phyloP scores from a whole-genome alignment of 64 coral and sea anemone genomes.

The Trachythela sp. region DNA sequence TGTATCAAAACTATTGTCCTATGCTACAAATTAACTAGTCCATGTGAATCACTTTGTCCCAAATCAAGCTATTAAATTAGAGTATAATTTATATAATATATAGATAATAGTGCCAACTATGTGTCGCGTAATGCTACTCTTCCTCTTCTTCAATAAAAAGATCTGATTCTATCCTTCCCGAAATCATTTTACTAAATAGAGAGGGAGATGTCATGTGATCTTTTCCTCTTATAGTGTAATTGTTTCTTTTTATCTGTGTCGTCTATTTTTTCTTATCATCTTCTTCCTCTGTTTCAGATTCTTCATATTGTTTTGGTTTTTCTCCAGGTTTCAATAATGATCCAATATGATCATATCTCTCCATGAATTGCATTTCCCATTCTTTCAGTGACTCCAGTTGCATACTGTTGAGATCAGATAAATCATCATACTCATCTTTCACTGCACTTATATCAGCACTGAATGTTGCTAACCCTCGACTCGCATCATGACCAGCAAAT shows the following conservation, averaged over 20 bases:
- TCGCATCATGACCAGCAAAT: conserved; percentile 98
- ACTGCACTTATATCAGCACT: conserved; percentile 70
- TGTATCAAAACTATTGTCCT: no score
- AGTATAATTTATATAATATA: no score
- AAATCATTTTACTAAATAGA: neutral
- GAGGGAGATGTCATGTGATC: neutral
- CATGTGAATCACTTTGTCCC: no score
- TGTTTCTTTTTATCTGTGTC: conserved; percentile 23
- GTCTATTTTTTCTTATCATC: conserved; percentile 68
- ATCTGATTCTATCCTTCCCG: no score
- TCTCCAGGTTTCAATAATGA: conserved; percentile 81
- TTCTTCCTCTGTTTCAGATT: conserved; percentile 95
- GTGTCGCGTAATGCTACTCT: no score
- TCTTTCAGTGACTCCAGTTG: conserved; percentile 82
- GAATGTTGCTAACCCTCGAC: conserved; percentile 94
- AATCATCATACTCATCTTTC: conserved; percentile 87
- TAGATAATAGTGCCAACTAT: no score
- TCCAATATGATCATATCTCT: conserved; percentile 89
- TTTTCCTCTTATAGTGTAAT: neutral
- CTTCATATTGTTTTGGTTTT: conserved; percentile 89
- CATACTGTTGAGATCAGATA: conserved; percentile 98
- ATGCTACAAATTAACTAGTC: no score
- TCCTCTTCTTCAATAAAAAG: no score
- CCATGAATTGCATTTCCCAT: conserved; percentile 94
- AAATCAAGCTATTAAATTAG: no score